Evolutionary conservation across 2,113 vertebrate genomes (phyloP), one percentile per base, ranked within the genome.

Genomic region (Fregetta grallaria): DNA sequence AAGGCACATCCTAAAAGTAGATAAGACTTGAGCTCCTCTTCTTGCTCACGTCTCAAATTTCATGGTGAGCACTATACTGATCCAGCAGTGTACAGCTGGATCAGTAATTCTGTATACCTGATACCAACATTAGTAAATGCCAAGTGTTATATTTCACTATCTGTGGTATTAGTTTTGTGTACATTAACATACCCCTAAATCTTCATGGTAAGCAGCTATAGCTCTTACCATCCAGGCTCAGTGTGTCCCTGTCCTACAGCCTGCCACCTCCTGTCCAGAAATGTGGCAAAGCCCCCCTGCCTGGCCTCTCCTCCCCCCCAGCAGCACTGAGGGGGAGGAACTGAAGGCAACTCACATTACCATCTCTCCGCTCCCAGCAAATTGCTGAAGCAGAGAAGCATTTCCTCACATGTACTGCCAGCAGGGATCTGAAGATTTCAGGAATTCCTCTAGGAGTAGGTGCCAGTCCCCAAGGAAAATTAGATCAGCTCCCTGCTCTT

Each of bases 261-360:
- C 23, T 61, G 29, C 3, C 8, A 56, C 8, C 13, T 7, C 3
- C 20, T 61, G 17, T 23, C 15, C 42, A 77, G 23, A 74, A 85
- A 47, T 6, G 21, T 10, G 17, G 13, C 4, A 40, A 44, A 72
- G 12, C 0, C 0, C 17, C 53, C 12, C 3, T 47, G 15, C 10
- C 32, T 25, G 34, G 10, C 44, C 27, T n/a, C 20, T 70, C 16
- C 50, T 42, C 3, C 13, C 16, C 10, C 3, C 3, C 4, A n/a
- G 5, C 6, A 71, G 3, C 34, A 53, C 1, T 40, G 15, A 59
- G 13, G 10, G 16, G 6, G 22, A n/a, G 7, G 7, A 49, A 52
- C 38, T 47, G 29, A 44, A 72, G 20, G 10, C 15, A 77, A 17
- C 2, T 66, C 49, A 56, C 26, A 61, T 42, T 4, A 23, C 22